phyloP scores from a whole-genome alignment of 1,140 invertebrate genomes.

The Drosophila prosaltans region DNA sequence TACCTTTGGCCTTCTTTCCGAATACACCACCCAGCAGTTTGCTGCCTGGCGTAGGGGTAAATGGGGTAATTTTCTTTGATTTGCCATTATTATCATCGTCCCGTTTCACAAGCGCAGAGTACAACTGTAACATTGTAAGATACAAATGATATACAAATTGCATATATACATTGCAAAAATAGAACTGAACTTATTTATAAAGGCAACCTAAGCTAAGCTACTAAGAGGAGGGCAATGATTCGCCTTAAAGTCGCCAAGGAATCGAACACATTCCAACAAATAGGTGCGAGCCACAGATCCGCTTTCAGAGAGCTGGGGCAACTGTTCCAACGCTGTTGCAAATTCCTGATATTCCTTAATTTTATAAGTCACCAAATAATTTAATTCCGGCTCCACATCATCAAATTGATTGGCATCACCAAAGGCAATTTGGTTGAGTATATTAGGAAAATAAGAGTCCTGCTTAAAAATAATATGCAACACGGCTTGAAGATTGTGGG shows the following conservation, averaged over 20 bases:
- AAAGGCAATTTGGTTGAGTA: constrained; percentile 79
- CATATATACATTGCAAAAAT: constrained; percentile 12
- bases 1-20: constrained; percentile 79
- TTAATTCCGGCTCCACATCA: constrained; percentile 55
- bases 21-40: constrained; percentile 76
- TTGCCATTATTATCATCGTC: constrained; percentile 41
- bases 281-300: constrained; percentile 54
- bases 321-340: constrained; percentile 45
- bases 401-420: constrained; percentile 63
- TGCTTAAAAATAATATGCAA: constrained; percentile 82
- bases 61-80: constrained; percentile 73
- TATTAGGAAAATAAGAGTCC: constrained; percentile 67
- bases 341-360: constrained; percentile 62
- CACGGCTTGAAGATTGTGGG: constrained; percentile 83
- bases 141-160: background rate
- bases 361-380: constrained; percentile 62
- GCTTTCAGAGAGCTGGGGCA: constrained; percentile 53
- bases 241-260: constrained; percentile 50
- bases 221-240: constrained; percentile 1
- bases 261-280: constrained; percentile 67
- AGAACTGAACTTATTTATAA: constrained; percentile 37
- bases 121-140: constrained; percentile 51
- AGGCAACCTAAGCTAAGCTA: background rate
- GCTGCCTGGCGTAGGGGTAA: constrained; percentile 75
- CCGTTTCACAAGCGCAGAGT: constrained; percentile 47